Evolutionary conservation across 2,113 vertebrate species (phyloP), one percentile per base, ranked within the genome.

Genomic region (Lepisosteus osseus): DNA sequence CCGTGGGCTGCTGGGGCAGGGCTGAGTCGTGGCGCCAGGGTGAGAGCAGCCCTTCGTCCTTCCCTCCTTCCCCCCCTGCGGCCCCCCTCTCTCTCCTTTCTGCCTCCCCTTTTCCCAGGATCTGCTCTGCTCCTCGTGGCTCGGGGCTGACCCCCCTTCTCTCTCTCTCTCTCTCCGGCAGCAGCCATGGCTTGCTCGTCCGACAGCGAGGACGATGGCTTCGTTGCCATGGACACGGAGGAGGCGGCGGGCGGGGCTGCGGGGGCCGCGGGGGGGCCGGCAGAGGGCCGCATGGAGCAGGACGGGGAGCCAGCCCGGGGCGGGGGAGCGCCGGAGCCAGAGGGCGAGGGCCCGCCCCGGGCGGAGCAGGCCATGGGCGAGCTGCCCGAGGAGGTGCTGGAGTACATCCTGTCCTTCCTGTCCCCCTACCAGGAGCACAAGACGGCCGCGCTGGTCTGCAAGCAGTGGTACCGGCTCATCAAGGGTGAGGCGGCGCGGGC

Each of bases 391-490:
- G 97, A 99, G 83, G 96, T 99, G 74, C 81, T 99, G 70, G 97
- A 99, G 78, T 98, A 97, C 65, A 99, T 99, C 83, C 85, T 99
- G 72, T 99, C 97, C 74, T 99, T 99, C 83, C 94, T 99, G 0
- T 99, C 97, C 0, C 97, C 97, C 0, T 99, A 99, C 72, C 97
- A 99, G 87, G 97, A 99, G 83, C 97, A 99, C 89, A 99, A 99
- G 86, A 98, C 93, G 0, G 97, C 97, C 1, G 97, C 97, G 15
- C 93, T 99, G 2, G 97, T 99, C 71, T 99, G 97, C 83, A 99
- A 98, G 77, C 97, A 97, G 88, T 99, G 97, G 97, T 97, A 99
- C 78, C 94, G 97, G 65, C 97, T 99, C 42, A 99, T 99, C 87
- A 99, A 99, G 97, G 97, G 97, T 99, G 91, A 59, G 67, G 1